Evolutionary conservation across 2,113 vertebrate genomes (phyloP).

Genomic region (Chelonoidis abingdonii): DNA sequence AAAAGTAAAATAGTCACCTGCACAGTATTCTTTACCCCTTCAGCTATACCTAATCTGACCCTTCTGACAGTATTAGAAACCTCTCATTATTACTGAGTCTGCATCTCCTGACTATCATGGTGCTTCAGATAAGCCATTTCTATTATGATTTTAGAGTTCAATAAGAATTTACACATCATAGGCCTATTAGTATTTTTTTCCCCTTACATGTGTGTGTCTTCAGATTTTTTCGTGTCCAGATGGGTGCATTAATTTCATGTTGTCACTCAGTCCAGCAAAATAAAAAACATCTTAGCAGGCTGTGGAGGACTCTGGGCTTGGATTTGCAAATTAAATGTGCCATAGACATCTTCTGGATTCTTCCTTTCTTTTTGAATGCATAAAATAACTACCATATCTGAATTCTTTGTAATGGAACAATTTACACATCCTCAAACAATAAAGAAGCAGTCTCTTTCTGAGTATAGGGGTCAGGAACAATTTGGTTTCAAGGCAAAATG

Average conservation of each 20-base stretch:
- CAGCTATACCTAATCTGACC: not conserved
- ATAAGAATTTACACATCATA: conserved; percentile 66
- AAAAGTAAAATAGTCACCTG: not conserved
- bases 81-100: not conserved
- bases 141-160: conserved; percentile 61
- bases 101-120: conserved; percentile 26
- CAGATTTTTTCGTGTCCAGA: conserved; percentile 72
- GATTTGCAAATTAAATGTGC: conserved; percentile 62
- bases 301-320: conserved; percentile 40
- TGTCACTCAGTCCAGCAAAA: conserved; percentile 68
- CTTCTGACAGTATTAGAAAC: conserved; percentile 43
- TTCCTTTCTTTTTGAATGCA: not conserved
- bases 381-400: not conserved
- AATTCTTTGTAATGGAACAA: not conserved
- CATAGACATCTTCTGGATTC: conserved; percentile 27
- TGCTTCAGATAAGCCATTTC: conserved; percentile 26
- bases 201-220: conserved; percentile 66
- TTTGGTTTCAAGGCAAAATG: rapidly evolving
- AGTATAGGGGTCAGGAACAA: not conserved
- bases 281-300: conserved; percentile 10
- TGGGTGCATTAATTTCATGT: conserved; percentile 72
- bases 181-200: conserved; percentile 69
- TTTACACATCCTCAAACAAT: not conserved
- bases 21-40: not conserved
- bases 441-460: not conserved